Evolutionary conservation across 2,888 invertebrate genomes (phyloP), one percentile per base, ranked within the genome.

Genomic region (Apodemia zela): DNA sequence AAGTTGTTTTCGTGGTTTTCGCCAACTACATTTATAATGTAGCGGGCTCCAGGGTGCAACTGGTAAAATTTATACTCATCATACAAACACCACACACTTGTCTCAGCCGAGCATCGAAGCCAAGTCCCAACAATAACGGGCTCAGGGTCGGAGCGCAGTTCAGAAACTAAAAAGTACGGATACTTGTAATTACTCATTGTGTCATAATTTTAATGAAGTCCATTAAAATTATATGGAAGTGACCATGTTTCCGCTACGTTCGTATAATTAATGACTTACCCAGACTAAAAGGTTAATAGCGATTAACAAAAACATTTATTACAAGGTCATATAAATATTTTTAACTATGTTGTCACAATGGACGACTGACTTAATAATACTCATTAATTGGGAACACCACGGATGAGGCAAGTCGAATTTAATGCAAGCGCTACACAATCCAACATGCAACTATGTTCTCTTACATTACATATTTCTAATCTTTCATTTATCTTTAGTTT

Each of bases 281-380:
- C 49, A 42, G 15, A 18, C 18, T 49, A 11, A 49, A 49, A 18
- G 49, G 49, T 49, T 49, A 49, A 49, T 49, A 49, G 18, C 11
- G 18, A 18, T 51, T 51, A 51, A 51, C 51, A 51, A 51, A 51
- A 17, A 51, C 11, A 45, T 45, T 51, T 51, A 18, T 17, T 11
- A 51, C 51, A 51, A 51, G 51, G 51, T 51, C 51, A 4, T 17
- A 51, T 51, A 21, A 51, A 51, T 51, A 18, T 51, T 51, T 51
- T 51, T 51, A 51, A 18, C 51, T 51, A 11, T 33, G 33, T 51
- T 51, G 51, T 51, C 13, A 51, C 18, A 51, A 51, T 17, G 51
- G 3, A 18, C 51, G 51, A 51, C 18, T 18, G 51, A 51, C 51
- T 18, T 51, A 45, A 45, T 45, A 45, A 45, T 45, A 45, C 42